Percentiles rank a stretch among this genome's conserved stretches.
Evolutionary conservation across 2,797 vertebrate species (phyloP).

Genomic region (Arctocebus calabarensis): DNA sequence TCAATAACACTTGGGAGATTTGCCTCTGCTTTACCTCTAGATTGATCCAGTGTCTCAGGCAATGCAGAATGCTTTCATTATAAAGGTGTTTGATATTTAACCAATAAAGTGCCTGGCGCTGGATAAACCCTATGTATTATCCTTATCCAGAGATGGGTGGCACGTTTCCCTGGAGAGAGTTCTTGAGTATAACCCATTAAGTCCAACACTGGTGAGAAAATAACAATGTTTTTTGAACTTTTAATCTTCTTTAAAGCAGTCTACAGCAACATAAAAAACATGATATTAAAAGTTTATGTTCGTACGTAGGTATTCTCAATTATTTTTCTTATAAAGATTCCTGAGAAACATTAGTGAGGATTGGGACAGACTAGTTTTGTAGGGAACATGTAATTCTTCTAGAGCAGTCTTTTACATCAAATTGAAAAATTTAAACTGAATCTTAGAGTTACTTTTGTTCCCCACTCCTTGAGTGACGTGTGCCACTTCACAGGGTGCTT

Average conservation of each 20-base stretch:
- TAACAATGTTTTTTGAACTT: neutral
- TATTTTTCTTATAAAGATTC: neutral
- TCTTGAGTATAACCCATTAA: neutral
- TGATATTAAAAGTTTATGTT: neutral
- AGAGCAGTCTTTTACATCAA: neutral
- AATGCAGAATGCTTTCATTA: neutral
- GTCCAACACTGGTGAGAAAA: neutral
- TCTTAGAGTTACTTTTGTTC: neutral
- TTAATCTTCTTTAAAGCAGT: neutral
- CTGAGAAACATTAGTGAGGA: neutral
- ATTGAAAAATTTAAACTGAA: neutral
- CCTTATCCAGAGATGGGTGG: neutral
- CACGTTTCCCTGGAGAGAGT: neutral
- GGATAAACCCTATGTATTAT: neutral
- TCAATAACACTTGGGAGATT: neutral
- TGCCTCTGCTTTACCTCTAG: neutral
- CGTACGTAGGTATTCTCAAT: neutral
- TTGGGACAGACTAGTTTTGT: neutral
- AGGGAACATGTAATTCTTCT: neutral
- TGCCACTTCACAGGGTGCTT: neutral
- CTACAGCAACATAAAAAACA: neutral
- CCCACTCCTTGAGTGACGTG: accelerated
- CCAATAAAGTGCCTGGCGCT: neutral
- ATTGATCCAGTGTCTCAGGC: slow-evolving; percentile 1
- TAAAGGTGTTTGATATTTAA: slow-evolving; percentile 7